Evolutionary conservation across 2,888 invertebrate species (phyloP).

Genomic region (Allolobophora icterica): DNA sequence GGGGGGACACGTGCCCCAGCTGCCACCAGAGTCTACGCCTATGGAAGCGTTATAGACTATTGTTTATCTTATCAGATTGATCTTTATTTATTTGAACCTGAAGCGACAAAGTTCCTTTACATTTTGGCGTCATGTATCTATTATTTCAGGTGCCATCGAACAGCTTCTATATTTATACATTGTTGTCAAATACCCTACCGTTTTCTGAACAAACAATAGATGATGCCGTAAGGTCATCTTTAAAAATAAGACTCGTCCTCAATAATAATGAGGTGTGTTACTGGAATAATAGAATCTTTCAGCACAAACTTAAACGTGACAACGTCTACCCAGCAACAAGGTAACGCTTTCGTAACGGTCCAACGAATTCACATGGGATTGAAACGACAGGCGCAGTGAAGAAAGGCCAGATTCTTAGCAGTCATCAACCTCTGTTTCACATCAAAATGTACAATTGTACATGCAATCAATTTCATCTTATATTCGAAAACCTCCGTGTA

Average conservation of each 20-base stretch:
- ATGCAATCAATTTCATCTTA: background rate
- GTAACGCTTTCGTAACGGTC: background rate
- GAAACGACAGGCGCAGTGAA: background rate
- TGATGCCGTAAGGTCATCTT: background rate
- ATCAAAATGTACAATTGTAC: no score
- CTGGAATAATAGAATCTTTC: background rate
- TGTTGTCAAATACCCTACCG: background rate
- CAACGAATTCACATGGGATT: background rate
- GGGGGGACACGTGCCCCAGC: no score
- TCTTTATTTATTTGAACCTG: background rate
- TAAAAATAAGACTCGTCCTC: background rate
- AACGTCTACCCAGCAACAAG: background rate
- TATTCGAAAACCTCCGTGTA: background rate
- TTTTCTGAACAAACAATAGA: background rate
- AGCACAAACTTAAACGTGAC: background rate
- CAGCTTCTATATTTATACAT: no score
- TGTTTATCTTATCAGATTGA: background rate
- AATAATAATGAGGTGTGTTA: background rate
- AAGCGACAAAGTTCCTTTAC: background rate
- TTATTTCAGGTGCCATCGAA: no score
- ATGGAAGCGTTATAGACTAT: background rate
- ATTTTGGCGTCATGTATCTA: background rate
- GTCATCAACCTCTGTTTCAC: background rate
- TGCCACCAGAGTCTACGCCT: no score
- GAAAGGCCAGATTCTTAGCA: background rate